Conservation (phyloP, 2,888 invertebrate species). For the Brachycybe producta region DNA sequence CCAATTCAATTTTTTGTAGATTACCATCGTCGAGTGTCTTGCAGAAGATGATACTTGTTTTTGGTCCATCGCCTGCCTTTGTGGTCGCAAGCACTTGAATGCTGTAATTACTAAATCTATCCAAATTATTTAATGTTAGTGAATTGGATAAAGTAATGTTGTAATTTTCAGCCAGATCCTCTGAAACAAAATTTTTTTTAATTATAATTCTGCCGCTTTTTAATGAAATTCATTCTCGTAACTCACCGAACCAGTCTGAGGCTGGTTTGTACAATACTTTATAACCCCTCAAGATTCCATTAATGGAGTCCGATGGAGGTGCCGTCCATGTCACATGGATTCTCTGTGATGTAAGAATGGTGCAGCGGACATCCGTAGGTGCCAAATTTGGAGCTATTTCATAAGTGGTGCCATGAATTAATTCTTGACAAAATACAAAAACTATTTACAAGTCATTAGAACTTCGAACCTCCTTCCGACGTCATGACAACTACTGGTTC, state of each 20-base stretch:
- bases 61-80: conserved; percentile 85
- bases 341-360: conserved; percentile 83
- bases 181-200: neutral
- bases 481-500: conserved; percentile 20
- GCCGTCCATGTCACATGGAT: conserved; percentile 90
- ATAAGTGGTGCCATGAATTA: conserved; percentile 2
- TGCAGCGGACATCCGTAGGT: conserved; percentile 81
- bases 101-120: conserved; percentile 91
- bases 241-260: conserved; percentile 72
- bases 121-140: conserved; percentile 79
- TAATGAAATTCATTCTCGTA: neutral
- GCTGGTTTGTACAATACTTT: conserved; percentile 85
- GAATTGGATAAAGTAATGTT: too few relatives aligned
- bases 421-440: conserved; percentile 29
- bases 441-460: neutral
- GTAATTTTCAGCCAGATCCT: neutral
- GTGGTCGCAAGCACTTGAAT: conserved; percentile 92
- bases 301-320: conserved; percentile 77
- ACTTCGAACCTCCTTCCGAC: conserved; percentile 18
- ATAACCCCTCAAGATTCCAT: conserved; percentile 91
- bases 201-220: neutral
- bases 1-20: too few relatives aligned
- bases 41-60: conserved; percentile 74
- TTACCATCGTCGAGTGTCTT: conserved; percentile 89
- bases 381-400: conserved; percentile 34